Conservation (phyloP, 1,140 invertebrate genomes). For the Drosophila novamexicana region DNA sequence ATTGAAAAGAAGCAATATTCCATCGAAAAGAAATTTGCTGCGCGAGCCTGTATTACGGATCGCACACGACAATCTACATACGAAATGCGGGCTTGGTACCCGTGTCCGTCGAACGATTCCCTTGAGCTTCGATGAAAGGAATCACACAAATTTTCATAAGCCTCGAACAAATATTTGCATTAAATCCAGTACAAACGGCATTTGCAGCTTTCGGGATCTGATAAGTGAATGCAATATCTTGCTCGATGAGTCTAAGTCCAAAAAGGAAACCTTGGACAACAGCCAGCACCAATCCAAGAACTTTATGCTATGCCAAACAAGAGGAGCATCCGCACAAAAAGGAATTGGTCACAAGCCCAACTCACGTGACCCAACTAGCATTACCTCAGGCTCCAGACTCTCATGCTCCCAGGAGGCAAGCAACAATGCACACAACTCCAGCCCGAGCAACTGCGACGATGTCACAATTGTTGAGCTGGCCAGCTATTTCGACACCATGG, state of each 20-base stretch:
- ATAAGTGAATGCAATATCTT: slow-evolving; percentile 67
- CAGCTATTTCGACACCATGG: slow-evolving; percentile 95
- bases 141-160: slow-evolving; percentile 29
- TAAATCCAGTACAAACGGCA: slow-evolving; percentile 32
- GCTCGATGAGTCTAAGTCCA: slow-evolving; percentile 52
- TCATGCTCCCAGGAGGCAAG: slow-evolving; percentile 88
- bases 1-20: slow-evolving; percentile 39
- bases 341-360: slow-evolving; percentile 1
- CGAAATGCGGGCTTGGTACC: slow-evolving; percentile 32
- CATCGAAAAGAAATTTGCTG: slow-evolving; percentile 46
- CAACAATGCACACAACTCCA: slow-evolving; percentile 85
- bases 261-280: slow-evolving; percentile 25
- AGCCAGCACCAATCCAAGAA: slow-evolving; percentile 38
- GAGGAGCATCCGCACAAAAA: not conserved
- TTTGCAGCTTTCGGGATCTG: slow-evolving; percentile 62
- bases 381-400: slow-evolving; percentile 55
- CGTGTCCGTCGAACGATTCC: slow-evolving; percentile 29
- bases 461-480: slow-evolving; percentile 96
- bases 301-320: slow-evolving; percentile 50
- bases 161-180: slow-evolving; percentile 19
- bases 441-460: slow-evolving; percentile 87
- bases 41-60: slow-evolving; percentile 62
- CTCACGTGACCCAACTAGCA: slow-evolving; percentile 22
- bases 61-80: slow-evolving; percentile 49
- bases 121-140: slow-evolving; percentile 32